Evolutionary conservation across 2,113 vertebrate species (phyloP).

Genomic region (Pseudopodoces humilis): DNA sequence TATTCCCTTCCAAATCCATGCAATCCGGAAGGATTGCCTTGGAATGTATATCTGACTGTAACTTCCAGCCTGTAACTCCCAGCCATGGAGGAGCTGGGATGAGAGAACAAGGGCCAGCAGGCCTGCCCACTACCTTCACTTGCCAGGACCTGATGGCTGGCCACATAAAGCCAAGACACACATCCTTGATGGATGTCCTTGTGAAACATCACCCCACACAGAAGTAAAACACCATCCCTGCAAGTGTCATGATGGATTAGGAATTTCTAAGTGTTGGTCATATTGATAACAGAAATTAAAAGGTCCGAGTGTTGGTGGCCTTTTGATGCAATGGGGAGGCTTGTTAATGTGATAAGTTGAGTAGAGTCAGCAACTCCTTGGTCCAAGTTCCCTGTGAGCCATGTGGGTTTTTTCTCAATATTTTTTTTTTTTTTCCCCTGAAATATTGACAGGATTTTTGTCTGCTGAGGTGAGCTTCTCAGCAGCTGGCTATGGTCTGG

Average conservation of each 20-base stretch:
- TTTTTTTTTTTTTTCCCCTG: background rate
- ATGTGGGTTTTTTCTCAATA: accelerated
- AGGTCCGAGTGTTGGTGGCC: background rate
- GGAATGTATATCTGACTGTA: background rate
- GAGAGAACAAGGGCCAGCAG: background rate
- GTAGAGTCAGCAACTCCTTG: background rate
- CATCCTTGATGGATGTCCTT: accelerated
- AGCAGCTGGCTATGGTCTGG: background rate
- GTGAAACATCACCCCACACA: background rate
- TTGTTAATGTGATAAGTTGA: background rate
- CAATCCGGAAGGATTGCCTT: background rate
- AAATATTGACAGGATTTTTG: background rate
- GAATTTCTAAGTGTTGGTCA: background rate
- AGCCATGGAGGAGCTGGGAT: background rate
- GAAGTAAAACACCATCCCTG: background rate
- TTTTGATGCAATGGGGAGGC: background rate
- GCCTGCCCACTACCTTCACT: background rate
- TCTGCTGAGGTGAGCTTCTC: background rate
- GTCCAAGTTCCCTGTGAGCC: background rate
- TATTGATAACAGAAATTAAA: background rate
- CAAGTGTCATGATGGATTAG: background rate
- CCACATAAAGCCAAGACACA: background rate
- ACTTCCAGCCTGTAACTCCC: background rate
- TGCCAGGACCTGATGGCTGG: background rate
- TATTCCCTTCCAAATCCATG: background rate